phyloP scores from a whole-genome alignment of 2,888 invertebrate species.

The Athetis lepigone region DNA sequence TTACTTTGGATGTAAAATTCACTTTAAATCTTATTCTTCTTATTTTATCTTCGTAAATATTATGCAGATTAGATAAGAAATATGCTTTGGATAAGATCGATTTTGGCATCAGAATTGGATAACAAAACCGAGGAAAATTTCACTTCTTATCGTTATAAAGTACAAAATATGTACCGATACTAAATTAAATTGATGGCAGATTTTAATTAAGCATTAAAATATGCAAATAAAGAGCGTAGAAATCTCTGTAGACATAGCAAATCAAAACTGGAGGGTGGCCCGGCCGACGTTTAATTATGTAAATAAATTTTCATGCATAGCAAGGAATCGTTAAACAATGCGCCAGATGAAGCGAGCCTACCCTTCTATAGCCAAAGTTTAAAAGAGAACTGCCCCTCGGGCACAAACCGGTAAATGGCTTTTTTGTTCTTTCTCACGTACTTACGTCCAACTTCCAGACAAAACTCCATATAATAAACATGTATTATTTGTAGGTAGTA shows the following conservation, averaged over 20 bases:
- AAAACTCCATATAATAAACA: conserved; percentile 40
- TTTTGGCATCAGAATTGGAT: conserved; percentile 6
- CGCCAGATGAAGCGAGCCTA: conserved; percentile 80
- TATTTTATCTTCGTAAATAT: conserved; percentile 31
- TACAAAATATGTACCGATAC: conserved; percentile 16
- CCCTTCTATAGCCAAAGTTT: conserved; percentile 83
- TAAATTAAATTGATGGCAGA: conserved; percentile 27
- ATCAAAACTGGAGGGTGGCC: conserved; percentile 81
- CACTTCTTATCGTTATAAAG: conserved; percentile 25
- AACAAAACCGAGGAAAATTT: not conserved
- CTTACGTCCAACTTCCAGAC: conserved; percentile 58
- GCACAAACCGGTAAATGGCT: conserved; percentile 71
- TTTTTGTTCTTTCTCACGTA: conserved; percentile 74
- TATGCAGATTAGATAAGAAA: conserved; percentile 53
- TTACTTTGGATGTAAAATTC: not conserved
- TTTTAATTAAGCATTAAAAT: conserved; percentile 82
- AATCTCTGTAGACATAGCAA: conserved; percentile 86
- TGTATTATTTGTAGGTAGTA: conserved; percentile 13
- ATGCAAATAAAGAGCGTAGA: conserved; percentile 81
- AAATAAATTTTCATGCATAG: conserved; percentile 88
- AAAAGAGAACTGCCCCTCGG: conserved; percentile 81
- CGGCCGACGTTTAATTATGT: conserved; percentile 87
- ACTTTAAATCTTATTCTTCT: conserved; percentile 18
- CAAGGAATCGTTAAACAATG: conserved; percentile 86
- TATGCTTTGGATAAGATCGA: conserved; percentile 28